A percentile compares a stretch with the other conserved stretches of the same genome.
phyloP scores from a whole-genome alignment of 2,797 vertebrate genomes.

The Brachyrhaphis roseni region DNA sequence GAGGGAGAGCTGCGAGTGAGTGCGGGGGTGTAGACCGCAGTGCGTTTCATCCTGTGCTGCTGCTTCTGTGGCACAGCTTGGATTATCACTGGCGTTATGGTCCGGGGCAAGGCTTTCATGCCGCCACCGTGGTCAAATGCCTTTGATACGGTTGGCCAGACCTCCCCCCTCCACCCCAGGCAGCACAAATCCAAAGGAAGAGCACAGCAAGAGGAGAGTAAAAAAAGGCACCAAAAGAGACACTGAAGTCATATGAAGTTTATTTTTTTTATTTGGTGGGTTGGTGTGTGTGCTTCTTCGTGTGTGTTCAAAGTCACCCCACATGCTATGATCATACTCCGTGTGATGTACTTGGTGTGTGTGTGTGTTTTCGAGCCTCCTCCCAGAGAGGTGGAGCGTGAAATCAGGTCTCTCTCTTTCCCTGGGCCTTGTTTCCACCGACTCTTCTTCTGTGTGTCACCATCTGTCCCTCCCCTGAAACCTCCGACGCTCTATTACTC shows the following conservation, averaged over 20 bases:
- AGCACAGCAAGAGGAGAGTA: constrained; percentile 49
- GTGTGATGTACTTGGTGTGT: constrained; percentile 30
- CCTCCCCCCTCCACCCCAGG: constrained; percentile 29
- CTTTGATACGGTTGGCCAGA: constrained; percentile 73
- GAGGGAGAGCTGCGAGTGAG: constrained; percentile 28
- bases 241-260: constrained; percentile 45
- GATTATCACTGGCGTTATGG: constrained; percentile 70
- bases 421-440: constrained; percentile 44
- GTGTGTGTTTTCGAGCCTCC: constrained; percentile 39
- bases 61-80: constrained; percentile 60
- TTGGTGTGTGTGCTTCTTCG: neutral
- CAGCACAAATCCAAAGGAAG: constrained; percentile 58
- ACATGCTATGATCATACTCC: constrained; percentile 54
- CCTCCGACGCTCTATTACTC: constrained; percentile 39
- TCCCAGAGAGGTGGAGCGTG: constrained; percentile 54
- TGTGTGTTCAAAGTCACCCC: constrained; percentile 63
- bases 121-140: constrained; percentile 72
- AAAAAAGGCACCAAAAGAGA: constrained; percentile 55
- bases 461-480: constrained; percentile 57
- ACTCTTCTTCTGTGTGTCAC: constrained; percentile 39
- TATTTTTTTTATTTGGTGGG: neutral
- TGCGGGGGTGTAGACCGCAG: constrained; percentile 23
- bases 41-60: constrained; percentile 61
- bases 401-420: constrained; percentile 52
- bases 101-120: constrained; percentile 71